phyloP scores from a whole-genome alignment of 2,888 invertebrate genomes.

The Apamea epomidion region DNA sequence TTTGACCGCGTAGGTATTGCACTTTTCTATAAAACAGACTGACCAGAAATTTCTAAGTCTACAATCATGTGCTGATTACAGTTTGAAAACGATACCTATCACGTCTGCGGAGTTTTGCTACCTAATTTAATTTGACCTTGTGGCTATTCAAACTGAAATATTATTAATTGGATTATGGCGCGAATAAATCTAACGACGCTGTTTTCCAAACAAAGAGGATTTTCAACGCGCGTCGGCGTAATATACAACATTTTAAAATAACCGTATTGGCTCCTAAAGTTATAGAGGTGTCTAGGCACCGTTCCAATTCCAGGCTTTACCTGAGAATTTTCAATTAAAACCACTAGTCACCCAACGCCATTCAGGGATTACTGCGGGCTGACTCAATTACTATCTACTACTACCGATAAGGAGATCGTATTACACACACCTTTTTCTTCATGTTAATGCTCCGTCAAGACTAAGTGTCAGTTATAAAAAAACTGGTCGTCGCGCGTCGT shows the following conservation, averaged over 20 bases:
- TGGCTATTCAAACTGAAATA: neutral
- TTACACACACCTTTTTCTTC: conserved; percentile 47
- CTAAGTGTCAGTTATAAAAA: conserved; percentile 27
- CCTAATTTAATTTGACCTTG: neutral
- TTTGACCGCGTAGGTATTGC: no score
- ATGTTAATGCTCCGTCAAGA: conserved; percentile 16
- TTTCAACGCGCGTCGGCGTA: neutral
- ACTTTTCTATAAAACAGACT: no score
- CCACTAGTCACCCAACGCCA: conserved; percentile 47
- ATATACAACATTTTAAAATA: conserved; percentile 35
- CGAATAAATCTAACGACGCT: neutral
- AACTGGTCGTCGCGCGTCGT: conserved; percentile 24
- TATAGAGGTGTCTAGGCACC: conserved; percentile 46
- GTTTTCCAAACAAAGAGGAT: neutral
- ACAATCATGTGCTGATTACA: no score
- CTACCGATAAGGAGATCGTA: conserved; percentile 43
- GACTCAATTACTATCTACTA: conserved; percentile 38
- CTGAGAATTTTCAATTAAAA: conserved; percentile 58
- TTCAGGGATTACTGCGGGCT: conserved; percentile 46
- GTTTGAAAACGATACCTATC: no score
- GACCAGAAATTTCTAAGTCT: no score
- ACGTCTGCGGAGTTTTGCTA: neutral
- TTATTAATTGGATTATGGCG: neutral
- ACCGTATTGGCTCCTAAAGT: conserved; percentile 24
- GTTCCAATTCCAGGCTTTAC: conserved; percentile 57